Base-by-base conservation (phyloP, 2,113 vertebrate genomes). In the Parotia lawesii region DNA sequence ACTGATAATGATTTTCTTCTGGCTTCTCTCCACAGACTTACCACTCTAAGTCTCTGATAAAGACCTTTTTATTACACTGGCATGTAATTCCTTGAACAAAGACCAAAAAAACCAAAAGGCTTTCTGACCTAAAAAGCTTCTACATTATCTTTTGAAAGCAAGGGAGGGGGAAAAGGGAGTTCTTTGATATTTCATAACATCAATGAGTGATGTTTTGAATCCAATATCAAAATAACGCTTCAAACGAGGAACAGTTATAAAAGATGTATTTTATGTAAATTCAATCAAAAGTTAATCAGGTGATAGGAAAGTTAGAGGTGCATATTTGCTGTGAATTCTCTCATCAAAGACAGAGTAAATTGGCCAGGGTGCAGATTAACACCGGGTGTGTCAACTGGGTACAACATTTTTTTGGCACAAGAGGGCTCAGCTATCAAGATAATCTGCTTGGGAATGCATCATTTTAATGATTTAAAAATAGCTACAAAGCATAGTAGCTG, bases 1-100 rank as follows among this genome's bases (percentile, higher is more conserved):
- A 50, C 50, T 27, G 64, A 62, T 83, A 83, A 90, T 77, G 25
- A 70, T 88, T 94, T 91, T 85, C 40, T 75, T 27, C 62, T 83
- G 85, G 71, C 82, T 91, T 70, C 45, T 50, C 33, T 83, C 82
- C 75, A 75, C n/a, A 85, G 67, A 62, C 12, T 91, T 89, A 82
- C 25, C 45, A 42, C 42, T 85, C 53, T 82, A 91, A 91, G 62
- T 65, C 61, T 72, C 44, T 50, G 64, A 80, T 88, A 93, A 94
- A 95, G 53, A 76, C 54, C 50, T 88, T 83, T 60, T 66, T 93
- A 83, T 90, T 92, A 58, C 38, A 37, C 27, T 86, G 64, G 21
- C 35, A 83, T 31, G 35, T 83, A 93, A 94, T 86, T 88, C 64
- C 56, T 92, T 86, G 71, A 94, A 80, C 35, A 87, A 87, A 88